phyloP scores from a whole-genome alignment of 2,797 vertebrate genomes.

The Hemitrygon akajei region DNA sequence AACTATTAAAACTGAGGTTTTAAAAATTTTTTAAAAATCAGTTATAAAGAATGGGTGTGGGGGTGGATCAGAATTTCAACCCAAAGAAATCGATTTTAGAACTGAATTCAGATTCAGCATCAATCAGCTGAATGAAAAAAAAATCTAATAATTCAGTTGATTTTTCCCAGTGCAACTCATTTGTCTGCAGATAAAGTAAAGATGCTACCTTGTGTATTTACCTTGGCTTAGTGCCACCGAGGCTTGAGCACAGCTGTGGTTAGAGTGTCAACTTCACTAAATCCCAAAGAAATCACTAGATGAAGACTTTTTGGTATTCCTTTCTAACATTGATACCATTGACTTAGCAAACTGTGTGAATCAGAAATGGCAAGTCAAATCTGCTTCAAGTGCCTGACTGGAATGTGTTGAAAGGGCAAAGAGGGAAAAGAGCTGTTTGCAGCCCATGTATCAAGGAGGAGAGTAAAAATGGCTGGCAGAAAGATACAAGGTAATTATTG shows the following conservation, averaged over 20 bases:
- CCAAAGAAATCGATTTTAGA: neutral
- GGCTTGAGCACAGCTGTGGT: neutral
- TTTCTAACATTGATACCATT: conserved; percentile 12
- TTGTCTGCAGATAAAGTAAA: conserved; percentile 22
- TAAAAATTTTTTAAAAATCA: neutral
- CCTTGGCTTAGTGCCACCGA: neutral
- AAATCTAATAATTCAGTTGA: conserved; percentile 23
- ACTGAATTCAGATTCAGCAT: neutral
- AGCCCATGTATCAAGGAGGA: neutral
- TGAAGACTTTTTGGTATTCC: neutral
- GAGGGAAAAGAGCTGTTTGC: neutral
- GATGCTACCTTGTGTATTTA: conserved; percentile 19
- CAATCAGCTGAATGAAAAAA: neutral
- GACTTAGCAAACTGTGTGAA: neutral
- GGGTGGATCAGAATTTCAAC: neutral
- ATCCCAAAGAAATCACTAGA: neutral
- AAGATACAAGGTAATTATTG: conserved; percentile 18
- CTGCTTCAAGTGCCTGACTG: conserved; percentile 11
- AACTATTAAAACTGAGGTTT: neutral
- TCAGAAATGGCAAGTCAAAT: conserved; percentile 8
- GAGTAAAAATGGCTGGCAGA: neutral
- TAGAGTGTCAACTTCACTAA: neutral
- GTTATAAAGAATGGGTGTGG: neutral
- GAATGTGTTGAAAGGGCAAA: neutral
- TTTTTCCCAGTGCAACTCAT: neutral